Evolutionary conservation across 2,888 invertebrate genomes (phyloP).

Genomic region (Pollenia labialis): DNA sequence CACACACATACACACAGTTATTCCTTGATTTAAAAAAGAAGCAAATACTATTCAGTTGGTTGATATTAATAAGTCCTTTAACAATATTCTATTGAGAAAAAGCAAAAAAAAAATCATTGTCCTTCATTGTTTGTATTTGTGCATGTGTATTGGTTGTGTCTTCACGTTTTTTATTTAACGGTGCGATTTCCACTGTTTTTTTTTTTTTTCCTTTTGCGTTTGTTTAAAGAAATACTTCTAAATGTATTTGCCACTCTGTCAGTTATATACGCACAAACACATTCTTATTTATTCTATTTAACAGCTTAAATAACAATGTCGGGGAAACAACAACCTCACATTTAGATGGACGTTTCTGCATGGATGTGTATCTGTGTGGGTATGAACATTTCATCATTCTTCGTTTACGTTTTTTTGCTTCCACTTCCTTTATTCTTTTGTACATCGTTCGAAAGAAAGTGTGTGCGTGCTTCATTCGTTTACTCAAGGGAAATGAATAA

Average conservation of each 20-base stretch:
- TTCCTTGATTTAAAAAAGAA: not conserved
- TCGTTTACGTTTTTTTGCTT: too few relatives aligned
- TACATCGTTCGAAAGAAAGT: not conserved
- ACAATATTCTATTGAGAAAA: slow-evolving; percentile 6
- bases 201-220: not conserved
- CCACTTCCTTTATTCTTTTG: too few relatives aligned
- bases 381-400: too few relatives aligned
- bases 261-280: too few relatives aligned
- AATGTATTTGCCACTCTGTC: too few relatives aligned
- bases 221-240: not conserved
- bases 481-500: slow-evolving; percentile 48
- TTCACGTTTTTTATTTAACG: slow-evolving; percentile 30
- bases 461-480: slow-evolving; percentile 24
- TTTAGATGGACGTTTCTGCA: too few relatives aligned
- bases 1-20: too few relatives aligned
- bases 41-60: slow-evolving; percentile 40
- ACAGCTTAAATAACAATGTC: too few relatives aligned
- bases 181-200: not conserved
- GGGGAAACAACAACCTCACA: too few relatives aligned
- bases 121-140: not conserved
- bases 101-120: not conserved
- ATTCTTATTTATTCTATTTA: too few relatives aligned
- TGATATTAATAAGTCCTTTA: slow-evolving; percentile 62
- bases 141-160: not conserved
- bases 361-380: too few relatives aligned